These are phyloP conservation scores for Cosmia pyralina DNA, from an alignment of 2,888 invertebrate genomes.

Conservation along the genomic window DNA sequence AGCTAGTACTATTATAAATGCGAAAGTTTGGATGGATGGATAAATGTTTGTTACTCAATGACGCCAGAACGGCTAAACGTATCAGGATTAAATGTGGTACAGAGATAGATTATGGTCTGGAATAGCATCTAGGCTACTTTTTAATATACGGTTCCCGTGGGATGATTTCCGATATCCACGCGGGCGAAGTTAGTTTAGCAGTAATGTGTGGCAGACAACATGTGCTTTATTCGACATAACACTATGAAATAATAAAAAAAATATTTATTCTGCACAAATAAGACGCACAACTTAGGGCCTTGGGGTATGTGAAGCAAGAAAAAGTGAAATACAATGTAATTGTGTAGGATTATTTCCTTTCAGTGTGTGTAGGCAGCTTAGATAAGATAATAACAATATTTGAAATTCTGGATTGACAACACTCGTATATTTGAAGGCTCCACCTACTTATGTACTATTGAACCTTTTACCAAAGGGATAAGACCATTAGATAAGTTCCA, in stretches of 20 bases:
- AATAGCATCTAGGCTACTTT: too few species aligned
- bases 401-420: slow-evolving; percentile 45
- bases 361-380: slow-evolving; percentile 5
- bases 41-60: too few species aligned
- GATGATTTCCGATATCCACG: too few species aligned
- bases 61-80: too few species aligned
- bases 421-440: slow-evolving; percentile 36
- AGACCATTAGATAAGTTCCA: slow-evolving; percentile 64
- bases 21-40: too few species aligned
- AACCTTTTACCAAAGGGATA: slow-evolving; percentile 63
- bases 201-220: neutral
- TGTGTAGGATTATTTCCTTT: slow-evolving; percentile 10
- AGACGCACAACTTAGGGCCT: too few species aligned
- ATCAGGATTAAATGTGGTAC: too few species aligned
- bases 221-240: neutral
- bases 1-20: too few species aligned
- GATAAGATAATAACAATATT: slow-evolving; percentile 36
- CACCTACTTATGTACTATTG: slow-evolving; percentile 45
- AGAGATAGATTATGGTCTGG: too few species aligned
- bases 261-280: too few species aligned
- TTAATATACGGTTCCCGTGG: too few species aligned
- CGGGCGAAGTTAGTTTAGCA: neutral
- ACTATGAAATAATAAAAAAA: too few species aligned
- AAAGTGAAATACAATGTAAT: neutral
- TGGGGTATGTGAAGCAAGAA: neutral